These are phyloP conservation scores for Achlya flavicornis DNA, from an alignment of 2,888 invertebrate species.

Conservation along the genomic window DNA sequence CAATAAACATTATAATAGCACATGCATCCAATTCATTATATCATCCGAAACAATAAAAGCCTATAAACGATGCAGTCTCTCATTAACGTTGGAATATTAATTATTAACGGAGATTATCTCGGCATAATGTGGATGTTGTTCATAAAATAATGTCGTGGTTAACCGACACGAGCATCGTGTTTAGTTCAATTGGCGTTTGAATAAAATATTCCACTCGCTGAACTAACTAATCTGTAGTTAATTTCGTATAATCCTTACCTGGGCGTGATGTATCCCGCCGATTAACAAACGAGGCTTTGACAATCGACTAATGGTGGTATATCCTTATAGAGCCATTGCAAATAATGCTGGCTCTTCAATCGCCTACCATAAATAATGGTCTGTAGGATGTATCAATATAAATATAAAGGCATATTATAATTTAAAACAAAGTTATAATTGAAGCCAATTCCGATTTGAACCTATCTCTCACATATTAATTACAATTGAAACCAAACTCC, in stretches of 20 bases:
- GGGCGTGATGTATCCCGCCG: background rate
- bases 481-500: conserved; percentile 18
- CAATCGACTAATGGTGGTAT: background rate
- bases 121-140: conserved; percentile 21
- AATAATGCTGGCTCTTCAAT: background rate
- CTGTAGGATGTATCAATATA: too few species aligned
- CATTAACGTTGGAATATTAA: conserved; percentile 14
- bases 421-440: conserved; percentile 20
- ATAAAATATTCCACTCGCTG: conserved; percentile 26
- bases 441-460: conserved; percentile 21
- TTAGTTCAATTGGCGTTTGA: conserved; percentile 16
- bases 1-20: background rate
- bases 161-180: conserved; percentile 18
- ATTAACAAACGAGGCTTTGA: background rate
- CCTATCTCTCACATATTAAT: conserved; percentile 29
- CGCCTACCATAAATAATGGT: background rate
- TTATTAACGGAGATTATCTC: conserved; percentile 27
- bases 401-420: conserved; percentile 15
- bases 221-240: conserved; percentile 25
- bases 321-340: background rate
- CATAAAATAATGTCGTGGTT: conserved; percentile 26
- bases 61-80: conserved; percentile 16
- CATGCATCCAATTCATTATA: conserved; percentile 3
- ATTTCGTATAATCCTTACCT: conserved; percentile 2
- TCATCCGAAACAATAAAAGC: conserved; percentile 1